Evolutionary conservation across 2,113 vertebrate species (phyloP).

Genomic region (Siniperca knerii): DNA sequence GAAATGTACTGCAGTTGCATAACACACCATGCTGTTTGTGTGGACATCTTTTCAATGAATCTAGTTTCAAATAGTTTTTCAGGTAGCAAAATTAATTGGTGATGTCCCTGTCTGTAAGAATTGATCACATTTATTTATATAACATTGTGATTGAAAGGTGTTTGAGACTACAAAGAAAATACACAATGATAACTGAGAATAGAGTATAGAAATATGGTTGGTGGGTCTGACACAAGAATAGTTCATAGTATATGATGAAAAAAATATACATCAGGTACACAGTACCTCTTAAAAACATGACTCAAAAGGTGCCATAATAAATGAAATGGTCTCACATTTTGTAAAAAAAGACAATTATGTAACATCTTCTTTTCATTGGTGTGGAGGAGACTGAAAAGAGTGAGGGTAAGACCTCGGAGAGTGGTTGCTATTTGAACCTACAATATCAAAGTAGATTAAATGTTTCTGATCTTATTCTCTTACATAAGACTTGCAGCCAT

Average conservation of each 20-base stretch:
- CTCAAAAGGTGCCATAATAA: not conserved
- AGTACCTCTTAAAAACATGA: slow-evolving; percentile 12
- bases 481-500: not conserved
- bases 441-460: slow-evolving; percentile 49
- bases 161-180: not conserved
- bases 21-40: slow-evolving; percentile 53
- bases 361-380: slow-evolving; percentile 25
- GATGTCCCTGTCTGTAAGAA: slow-evolving; percentile 1
- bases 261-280: not conserved
- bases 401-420: slow-evolving; percentile 19
- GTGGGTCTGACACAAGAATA: not conserved
- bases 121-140: slow-evolving; percentile 5
- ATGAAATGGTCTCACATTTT: slow-evolving; percentile 13
- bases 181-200: not conserved
- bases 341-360: not conserved
- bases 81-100: slow-evolving; percentile 4
- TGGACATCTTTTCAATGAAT: slow-evolving; percentile 39
- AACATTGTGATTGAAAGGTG: not conserved
- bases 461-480: slow-evolving; percentile 27
- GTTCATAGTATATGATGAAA: not conserved
- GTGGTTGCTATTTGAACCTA: slow-evolving; percentile 27
- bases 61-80: slow-evolving; percentile 16
- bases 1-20: slow-evolving; percentile 45
- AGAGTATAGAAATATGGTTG: not conserved
- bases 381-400: slow-evolving; percentile 21